Evolutionary conservation across 2,113 vertebrate species (phyloP).

Genomic region (Perccottus glenii): DNA sequence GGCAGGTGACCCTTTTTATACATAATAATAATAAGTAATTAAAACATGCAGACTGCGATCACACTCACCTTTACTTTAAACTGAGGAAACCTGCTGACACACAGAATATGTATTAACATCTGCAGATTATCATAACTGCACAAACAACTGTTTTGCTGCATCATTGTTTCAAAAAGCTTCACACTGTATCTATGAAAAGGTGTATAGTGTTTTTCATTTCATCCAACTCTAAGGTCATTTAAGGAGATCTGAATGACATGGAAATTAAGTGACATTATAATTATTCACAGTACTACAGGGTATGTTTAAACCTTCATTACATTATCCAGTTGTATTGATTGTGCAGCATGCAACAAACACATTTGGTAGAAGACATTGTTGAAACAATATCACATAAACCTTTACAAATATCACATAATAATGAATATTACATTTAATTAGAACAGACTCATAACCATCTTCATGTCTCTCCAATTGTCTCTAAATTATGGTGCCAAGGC

Average conservation of each 20-base stretch:
- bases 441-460: slow-evolving; percentile 7
- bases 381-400: background rate
- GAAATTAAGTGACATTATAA: background rate
- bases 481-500: slow-evolving; percentile 33
- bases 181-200: background rate
- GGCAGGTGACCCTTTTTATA: too few species aligned
- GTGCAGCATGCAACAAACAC: too few species aligned
- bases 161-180: background rate
- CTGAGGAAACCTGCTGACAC: background rate
- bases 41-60: too few species aligned
- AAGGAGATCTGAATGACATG: slow-evolving; percentile 19
- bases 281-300: too few species aligned
- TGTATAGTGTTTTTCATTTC: background rate
- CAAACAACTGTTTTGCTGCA: background rate
- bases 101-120: background rate
- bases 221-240: background rate
- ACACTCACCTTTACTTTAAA: slow-evolving; percentile 34
- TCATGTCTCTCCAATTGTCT: slow-evolving; percentile 15
- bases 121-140: slow-evolving; percentile 9
- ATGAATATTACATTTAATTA: background rate
- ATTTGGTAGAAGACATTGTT: too few species aligned
- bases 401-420: slow-evolving; percentile 1
- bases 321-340: too few species aligned
- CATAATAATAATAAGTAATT: too few species aligned
- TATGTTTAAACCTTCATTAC: too few species aligned